Conservation (phyloP, 2,888 invertebrate species). For the Tethea ocularis region DNA sequence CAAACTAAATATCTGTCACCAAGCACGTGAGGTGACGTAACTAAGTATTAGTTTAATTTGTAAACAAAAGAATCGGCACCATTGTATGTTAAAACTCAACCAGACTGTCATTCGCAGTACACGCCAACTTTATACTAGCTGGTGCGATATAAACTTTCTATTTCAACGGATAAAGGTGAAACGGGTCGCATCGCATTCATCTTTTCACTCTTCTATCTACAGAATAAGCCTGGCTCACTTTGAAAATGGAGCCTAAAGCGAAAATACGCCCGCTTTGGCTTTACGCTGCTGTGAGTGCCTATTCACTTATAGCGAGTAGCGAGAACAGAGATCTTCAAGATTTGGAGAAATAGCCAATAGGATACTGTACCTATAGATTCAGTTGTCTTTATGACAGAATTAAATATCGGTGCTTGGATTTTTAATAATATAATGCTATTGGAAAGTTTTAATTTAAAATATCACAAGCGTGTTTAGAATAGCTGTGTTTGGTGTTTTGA, state of each 20-base stretch:
- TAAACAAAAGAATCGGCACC: constrained; percentile 22
- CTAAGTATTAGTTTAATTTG: too few relatives aligned
- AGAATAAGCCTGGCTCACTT: constrained; percentile 58
- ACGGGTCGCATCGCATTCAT: constrained; percentile 58
- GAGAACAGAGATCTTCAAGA: constrained; percentile 40
- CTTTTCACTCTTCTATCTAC: constrained; percentile 56
- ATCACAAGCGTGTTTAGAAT: neutral
- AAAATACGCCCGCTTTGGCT: constrained; percentile 51
- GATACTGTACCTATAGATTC: neutral
- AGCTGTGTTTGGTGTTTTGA: neutral
- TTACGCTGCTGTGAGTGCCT: constrained; percentile 39
- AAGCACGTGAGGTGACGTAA: too few relatives aligned
- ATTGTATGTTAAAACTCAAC: constrained; percentile 36
- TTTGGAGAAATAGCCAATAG: constrained; percentile 34
- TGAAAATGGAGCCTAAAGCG: constrained; percentile 55
- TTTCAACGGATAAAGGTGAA: constrained; percentile 49
- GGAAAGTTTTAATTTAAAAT: too few relatives aligned
- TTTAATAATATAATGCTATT: neutral
- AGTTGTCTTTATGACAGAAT: constrained; percentile 15
- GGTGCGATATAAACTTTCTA: constrained; percentile 43
- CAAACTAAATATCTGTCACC: too few relatives aligned
- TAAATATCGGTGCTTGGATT: neutral
- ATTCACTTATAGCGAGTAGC: constrained; percentile 42
- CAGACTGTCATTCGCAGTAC: constrained; percentile 6
- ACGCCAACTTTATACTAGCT: neutral